Base-by-base conservation (phyloP, 2,888 invertebrate genomes). In the Drosophila birchii region DNA sequence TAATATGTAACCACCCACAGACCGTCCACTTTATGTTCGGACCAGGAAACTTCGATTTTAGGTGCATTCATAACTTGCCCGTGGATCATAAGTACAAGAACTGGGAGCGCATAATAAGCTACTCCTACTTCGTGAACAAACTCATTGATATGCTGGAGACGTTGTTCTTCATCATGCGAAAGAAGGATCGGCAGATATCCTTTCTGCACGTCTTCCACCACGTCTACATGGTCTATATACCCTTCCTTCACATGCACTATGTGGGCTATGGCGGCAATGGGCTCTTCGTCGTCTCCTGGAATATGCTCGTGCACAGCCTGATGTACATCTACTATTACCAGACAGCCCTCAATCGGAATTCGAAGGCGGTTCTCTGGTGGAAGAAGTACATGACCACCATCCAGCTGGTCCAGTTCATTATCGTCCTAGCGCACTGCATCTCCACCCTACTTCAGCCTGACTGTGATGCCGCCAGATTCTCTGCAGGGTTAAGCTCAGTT, bases 241-340 rank as follows among this genome's bases (percentile, higher is more conserved):
- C 44, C 0, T 86, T 67, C 18, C 2, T 43, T 4, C 9, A 72
- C 11, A 11, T 73, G 14, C 54, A 70, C 5, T 39, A 73, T 1
- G 53, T 64, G 5, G 81, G 86, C 16, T 70, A 53, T 9, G 81
- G 81, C 2, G 81, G 81, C 1, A 78, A 81, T 16, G 16, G 51
- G 3, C 6, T 56, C 1, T 36, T 86, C 3, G 5, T 53, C 5
- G 38, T 67, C 41, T 16, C 56, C 7, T 36, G 80, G 7, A 81
- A 86, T 18, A 8, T 51, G 5, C 1, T 63, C 0, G 69, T 86
- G 0, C 81, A 81, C 11, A 34, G 54, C 4, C n/a, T 71, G 1
- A 81, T 86, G 81, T 81, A 81, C 51, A 43, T 47, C 29, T 81
- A 81, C 53, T 81, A 86, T 45, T 81, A 75, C 14, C 36, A 80